phyloP scores from a whole-genome alignment of 2,888 invertebrate genomes.

The Philereme transversata region DNA sequence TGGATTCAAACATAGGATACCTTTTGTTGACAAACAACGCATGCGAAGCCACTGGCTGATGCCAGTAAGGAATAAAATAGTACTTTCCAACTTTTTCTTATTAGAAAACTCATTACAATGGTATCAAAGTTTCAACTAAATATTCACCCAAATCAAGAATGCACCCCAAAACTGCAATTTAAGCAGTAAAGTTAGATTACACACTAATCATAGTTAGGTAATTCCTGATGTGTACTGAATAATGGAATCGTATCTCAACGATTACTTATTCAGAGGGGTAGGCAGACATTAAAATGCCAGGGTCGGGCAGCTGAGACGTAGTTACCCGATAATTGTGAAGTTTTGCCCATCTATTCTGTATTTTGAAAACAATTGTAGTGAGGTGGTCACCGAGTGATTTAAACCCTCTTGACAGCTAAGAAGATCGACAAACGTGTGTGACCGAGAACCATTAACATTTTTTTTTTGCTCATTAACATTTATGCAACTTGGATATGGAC shows the following conservation, averaged over 20 bases:
- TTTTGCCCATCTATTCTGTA: too few species aligned
- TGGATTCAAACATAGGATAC: too few species aligned
- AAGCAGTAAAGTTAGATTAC: slow-evolving; percentile 46
- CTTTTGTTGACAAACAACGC: too few species aligned
- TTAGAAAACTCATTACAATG: slow-evolving; percentile 13
- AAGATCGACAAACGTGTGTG: too few species aligned
- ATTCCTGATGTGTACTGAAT: slow-evolving; percentile 37
- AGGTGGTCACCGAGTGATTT: too few species aligned
- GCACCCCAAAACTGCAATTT: slow-evolving; percentile 49
- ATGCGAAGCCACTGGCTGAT: too few species aligned
- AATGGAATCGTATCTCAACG: slow-evolving; percentile 30
- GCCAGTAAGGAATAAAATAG: too few species aligned
- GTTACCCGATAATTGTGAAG: not conserved
- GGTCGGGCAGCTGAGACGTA: not conserved
- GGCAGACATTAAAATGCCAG: slow-evolving; percentile 3
- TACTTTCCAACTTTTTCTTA: slow-evolving; percentile 4
- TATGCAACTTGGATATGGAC: too few species aligned
- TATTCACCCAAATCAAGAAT: slow-evolving; percentile 43
- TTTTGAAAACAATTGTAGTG: too few species aligned
- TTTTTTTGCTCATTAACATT: too few species aligned
- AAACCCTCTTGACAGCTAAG: too few species aligned
- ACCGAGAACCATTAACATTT: too few species aligned
- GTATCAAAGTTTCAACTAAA: slow-evolving; percentile 2
- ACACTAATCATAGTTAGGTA: slow-evolving; percentile 32
- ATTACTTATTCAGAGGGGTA: slow-evolving; percentile 29